These are phyloP conservation scores for Spialia ferax DNA, from an alignment of 2,888 invertebrate species.

Conservation along the genomic window DNA sequence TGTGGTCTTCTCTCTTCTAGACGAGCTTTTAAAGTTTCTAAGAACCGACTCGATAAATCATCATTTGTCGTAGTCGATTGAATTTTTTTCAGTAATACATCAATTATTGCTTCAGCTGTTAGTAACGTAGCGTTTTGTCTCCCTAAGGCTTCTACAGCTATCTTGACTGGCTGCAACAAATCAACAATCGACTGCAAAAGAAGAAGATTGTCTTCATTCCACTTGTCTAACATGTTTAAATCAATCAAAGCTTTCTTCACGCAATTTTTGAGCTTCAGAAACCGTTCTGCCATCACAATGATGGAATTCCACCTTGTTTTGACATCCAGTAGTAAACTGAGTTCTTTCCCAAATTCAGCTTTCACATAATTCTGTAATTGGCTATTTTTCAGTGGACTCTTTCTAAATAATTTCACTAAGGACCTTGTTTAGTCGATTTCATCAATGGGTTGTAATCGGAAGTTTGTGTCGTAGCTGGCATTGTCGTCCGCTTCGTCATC, in stretches of 20 bases:
- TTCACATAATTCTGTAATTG: conserved; percentile 37
- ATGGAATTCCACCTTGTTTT: conserved; percentile 38
- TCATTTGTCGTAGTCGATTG: neutral
- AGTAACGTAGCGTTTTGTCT: conserved; percentile 18
- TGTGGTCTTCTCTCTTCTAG: conserved; percentile 1
- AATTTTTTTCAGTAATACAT: conserved; percentile 1
- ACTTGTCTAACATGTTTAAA: conserved; percentile 34
- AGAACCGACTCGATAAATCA: conserved; percentile 1
- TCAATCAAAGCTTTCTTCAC: conserved; percentile 40
- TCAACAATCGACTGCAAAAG: conserved; percentile 18
- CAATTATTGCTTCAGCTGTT: neutral
- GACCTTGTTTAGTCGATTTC: conserved; percentile 1
- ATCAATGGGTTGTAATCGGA: conserved; percentile 6
- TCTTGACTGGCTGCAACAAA: conserved; percentile 28
- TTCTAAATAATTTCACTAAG: conserved; percentile 36
- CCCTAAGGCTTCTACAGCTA: conserved; percentile 27
- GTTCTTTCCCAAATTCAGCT: conserved; percentile 35
- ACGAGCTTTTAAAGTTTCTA: conserved; percentile 1
- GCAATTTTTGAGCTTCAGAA: conserved; percentile 35
- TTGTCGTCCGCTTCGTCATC: conserved; percentile 2
- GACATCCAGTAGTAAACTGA: conserved; percentile 36
- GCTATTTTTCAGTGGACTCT: conserved; percentile 38
- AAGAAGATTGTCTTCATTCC: conserved; percentile 34
- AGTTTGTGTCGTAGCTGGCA: neutral
- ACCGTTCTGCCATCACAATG: conserved; percentile 35